A percentile compares a stretch with the other conserved stretches of the same genome.
Evolutionary conservation across 2,113 vertebrate species (phyloP).

Genomic region (Calonectris borealis): DNA sequence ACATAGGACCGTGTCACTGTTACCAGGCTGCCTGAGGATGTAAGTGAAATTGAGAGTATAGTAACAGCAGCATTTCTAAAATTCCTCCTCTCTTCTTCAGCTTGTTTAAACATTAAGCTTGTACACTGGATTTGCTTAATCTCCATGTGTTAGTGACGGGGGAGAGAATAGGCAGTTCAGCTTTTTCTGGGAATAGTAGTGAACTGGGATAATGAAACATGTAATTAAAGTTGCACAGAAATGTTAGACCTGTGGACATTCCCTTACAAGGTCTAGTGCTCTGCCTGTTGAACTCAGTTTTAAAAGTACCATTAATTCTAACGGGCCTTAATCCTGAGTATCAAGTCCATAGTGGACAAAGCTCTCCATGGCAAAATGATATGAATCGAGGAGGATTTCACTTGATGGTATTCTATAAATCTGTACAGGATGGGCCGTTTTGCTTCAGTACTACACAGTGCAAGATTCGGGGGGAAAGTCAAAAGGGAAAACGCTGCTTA

Average conservation of each 20-base stretch:
- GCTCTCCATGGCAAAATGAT: background rate
- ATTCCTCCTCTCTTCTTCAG: background rate
- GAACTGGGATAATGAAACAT: background rate
- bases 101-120: background rate
- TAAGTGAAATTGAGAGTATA: background rate
- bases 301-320: background rate
- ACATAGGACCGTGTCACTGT: background rate
- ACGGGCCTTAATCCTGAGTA: background rate
- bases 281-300: background rate
- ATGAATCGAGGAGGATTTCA: background rate
- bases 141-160: background rate
- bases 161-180: background rate
- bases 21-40: background rate
- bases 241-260: background rate
- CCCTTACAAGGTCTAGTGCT: background rate
- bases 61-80: background rate
- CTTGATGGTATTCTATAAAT: background rate
- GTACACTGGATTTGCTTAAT: background rate
- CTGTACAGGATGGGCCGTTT: background rate
- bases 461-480: background rate
- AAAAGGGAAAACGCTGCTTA: background rate
- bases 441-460: background rate
- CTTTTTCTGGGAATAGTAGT: background rate
- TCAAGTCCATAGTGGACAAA: background rate
- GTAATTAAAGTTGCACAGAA: background rate